Conservation (phyloP, 2,113 vertebrate species). For the Silurus glanis region DNA sequence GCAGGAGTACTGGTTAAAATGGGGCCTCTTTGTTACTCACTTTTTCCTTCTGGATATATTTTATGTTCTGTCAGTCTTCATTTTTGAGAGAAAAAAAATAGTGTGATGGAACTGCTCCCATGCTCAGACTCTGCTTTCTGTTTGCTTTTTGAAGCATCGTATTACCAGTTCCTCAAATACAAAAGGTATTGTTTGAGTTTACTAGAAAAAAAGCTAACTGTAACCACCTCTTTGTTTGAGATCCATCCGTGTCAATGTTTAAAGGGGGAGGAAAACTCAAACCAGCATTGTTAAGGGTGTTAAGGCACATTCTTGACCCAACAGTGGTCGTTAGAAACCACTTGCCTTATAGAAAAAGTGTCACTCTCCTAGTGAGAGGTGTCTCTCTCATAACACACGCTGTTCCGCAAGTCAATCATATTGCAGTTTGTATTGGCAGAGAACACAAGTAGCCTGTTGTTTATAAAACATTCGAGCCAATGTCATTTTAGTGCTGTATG, state of each 20-base stretch:
- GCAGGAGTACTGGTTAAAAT: constrained; percentile 24
- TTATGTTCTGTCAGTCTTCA: neutral
- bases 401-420: constrained; percentile 1
- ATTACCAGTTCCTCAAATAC: neutral
- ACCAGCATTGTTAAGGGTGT: constrained; percentile 25
- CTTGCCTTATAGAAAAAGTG: constrained; percentile 21
- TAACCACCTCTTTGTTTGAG: neutral
- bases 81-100: neutral
- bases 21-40: constrained; percentile 24
- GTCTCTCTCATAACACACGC: neutral
- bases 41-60: constrained; percentile 32
- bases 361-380: constrained; percentile 1
- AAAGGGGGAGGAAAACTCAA: neutral
- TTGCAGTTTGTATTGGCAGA: constrained; percentile 37
- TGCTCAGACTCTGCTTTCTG: neutral
- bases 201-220: neutral
- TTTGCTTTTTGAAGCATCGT: neutral
- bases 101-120: neutral
- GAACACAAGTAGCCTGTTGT: constrained; percentile 11
- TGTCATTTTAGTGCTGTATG: constrained; percentile 35
- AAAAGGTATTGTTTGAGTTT: neutral
- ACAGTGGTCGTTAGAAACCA: constrained; percentile 4
- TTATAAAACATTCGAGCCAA: constrained; percentile 32
- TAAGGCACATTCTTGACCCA: constrained; percentile 25
- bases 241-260: constrained; percentile 2